A percentile compares a stretch with the other conserved stretches of the same genome.
These are phyloP conservation scores for Mirounga angustirostris DNA, from an alignment of 2,113 vertebrate genomes.

Conservation along the genomic window DNA sequence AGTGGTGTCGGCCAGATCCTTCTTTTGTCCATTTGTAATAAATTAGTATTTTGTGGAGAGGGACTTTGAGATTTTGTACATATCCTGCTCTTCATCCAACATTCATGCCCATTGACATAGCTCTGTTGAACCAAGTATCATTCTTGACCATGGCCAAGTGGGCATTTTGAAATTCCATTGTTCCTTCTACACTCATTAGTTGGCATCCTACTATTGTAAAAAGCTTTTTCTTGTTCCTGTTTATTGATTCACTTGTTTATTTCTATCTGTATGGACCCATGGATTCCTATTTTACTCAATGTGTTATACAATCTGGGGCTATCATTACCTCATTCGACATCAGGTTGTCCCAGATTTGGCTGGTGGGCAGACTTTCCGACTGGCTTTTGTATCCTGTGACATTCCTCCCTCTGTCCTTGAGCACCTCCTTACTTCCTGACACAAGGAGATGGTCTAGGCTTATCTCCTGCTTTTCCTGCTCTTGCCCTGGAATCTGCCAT, in stretches of 20 bases:
- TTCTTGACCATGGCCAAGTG: rapidly evolving
- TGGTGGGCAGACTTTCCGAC: not conserved
- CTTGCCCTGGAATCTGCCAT: not conserved
- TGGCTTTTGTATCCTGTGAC: not conserved
- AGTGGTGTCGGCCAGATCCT: not conserved
- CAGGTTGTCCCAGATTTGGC: not conserved
- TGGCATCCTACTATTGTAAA: not conserved
- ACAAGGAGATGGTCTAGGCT: not conserved
- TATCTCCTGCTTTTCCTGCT: no score
- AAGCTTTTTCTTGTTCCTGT: not conserved
- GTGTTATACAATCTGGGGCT: not conserved
- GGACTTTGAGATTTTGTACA: not conserved
- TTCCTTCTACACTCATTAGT: not conserved
- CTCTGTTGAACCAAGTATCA: not conserved
- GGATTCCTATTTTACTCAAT: not conserved
- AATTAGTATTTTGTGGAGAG: not conserved
- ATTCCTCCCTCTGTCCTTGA: not conserved
- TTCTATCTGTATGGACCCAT: not conserved
- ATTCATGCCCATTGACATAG: not conserved
- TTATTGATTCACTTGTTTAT: not conserved
- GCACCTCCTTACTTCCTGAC: not conserved
- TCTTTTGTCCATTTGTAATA: not conserved
- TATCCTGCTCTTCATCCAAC: not conserved
- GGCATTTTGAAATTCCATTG: not conserved
- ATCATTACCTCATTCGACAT: not conserved